Evolutionary conservation across 2,888 invertebrate species (phyloP).

Genomic region (Autographa gamma): DNA sequence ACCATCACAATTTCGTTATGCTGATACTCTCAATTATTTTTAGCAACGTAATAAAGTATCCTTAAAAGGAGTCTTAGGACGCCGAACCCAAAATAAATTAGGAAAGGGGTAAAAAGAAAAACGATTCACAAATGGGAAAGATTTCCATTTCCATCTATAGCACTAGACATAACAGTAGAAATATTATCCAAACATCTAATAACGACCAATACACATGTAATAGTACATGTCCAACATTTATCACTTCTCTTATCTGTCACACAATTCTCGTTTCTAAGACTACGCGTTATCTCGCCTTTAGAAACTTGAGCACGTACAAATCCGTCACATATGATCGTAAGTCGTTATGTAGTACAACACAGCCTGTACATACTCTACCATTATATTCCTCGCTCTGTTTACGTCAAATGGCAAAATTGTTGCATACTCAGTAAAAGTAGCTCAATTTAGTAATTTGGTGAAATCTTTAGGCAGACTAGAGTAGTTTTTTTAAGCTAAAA

Average conservation of each 20-base stretch:
- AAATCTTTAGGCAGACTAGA: background rate
- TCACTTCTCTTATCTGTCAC: background rate
- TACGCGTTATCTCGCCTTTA: background rate
- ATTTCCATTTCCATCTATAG: background rate
- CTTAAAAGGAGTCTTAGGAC: too few species aligned
- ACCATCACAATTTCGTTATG: too few species aligned
- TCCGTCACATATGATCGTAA: background rate
- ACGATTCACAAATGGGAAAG: too few species aligned
- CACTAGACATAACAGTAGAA: background rate
- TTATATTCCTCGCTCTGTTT: constrained; percentile 37
- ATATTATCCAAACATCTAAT: background rate
- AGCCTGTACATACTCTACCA: background rate
- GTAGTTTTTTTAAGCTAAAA: background rate
- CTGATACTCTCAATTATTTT: too few species aligned
- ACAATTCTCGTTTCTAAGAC: background rate
- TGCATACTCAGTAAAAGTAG: constrained; percentile 16
- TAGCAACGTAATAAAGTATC: too few species aligned
- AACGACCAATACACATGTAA: background rate
- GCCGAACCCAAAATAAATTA: too few species aligned
- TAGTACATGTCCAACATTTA: background rate
- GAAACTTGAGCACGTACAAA: background rate
- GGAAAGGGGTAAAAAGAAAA: too few species aligned
- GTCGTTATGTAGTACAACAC: background rate
- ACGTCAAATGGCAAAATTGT: constrained; percentile 25
- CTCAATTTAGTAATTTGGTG: constrained; percentile 34